Percentiles rank a stretch among this genome's conserved stretches.
Conservation (phyloP, 92 coral and sea anemone genomes). For the Plumapathes pennacea region DNA sequence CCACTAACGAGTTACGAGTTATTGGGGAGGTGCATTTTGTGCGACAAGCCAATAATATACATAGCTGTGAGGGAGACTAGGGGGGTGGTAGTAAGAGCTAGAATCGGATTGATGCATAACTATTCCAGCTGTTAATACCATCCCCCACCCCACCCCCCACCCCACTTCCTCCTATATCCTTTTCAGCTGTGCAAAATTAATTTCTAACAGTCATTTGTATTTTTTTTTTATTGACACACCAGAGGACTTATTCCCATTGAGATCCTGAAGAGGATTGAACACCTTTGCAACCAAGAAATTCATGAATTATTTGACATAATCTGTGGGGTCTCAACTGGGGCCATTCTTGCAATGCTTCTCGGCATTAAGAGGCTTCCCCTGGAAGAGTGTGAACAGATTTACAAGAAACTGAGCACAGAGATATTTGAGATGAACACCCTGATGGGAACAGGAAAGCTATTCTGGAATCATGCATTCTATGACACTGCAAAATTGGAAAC, state of each 20-base stretch:
- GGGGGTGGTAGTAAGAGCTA: too few relatives aligned
- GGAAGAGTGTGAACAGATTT: constrained; percentile 84
- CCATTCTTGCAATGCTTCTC: constrained; percentile 83
- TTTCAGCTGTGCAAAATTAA: not conserved
- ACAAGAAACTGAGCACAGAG: constrained; percentile 78
- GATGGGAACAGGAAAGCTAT: constrained; percentile 92
- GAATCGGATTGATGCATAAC: too few relatives aligned
- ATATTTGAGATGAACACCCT: constrained; percentile 84
- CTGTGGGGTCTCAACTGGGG: constrained; percentile 97
- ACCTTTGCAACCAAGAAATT: constrained; percentile 69
- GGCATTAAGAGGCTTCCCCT: constrained; percentile 78
- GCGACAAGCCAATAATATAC: too few relatives aligned
- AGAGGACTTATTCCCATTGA: constrained; percentile 94
- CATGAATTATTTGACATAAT: constrained; percentile 85
- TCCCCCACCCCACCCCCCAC: too few relatives aligned
- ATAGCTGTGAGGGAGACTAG: too few relatives aligned
- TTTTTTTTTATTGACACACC: not conserved
- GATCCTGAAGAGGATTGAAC: constrained; percentile 84
- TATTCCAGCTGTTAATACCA: too few relatives aligned
- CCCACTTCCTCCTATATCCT: too few relatives aligned
- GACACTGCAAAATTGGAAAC: constrained; percentile 82
- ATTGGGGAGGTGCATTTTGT: too few relatives aligned
- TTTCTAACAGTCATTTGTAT: not conserved
- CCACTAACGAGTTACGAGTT: too few relatives aligned
- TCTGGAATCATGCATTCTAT: constrained; percentile 91